These are phyloP conservation scores for Idaea aversata DNA, from an alignment of 2,888 invertebrate genomes.

Conservation along the genomic window DNA sequence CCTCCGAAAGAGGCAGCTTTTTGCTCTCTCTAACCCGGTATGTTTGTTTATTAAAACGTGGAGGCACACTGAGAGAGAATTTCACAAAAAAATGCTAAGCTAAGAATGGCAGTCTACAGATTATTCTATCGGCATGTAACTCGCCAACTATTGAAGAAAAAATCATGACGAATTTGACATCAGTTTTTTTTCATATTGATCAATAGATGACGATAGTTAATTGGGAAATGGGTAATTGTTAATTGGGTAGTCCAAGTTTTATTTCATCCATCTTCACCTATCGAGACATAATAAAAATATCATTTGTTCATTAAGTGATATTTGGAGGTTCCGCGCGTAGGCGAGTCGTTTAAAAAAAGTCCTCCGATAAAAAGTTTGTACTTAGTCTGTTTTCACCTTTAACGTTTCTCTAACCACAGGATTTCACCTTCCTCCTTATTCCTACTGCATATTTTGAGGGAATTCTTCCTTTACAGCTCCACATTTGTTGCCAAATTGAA, in stretches of 20 bases:
- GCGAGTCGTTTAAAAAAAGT: no score
- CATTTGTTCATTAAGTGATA: no score
- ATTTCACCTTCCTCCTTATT: background rate
- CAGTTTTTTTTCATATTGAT: no score
- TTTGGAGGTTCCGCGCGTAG: no score
- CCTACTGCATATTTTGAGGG: background rate
- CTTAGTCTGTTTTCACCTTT: background rate
- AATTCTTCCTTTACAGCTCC: background rate
- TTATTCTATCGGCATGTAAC: background rate
- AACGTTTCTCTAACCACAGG: background rate
- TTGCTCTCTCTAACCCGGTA: background rate
- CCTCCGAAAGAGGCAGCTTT: background rate
- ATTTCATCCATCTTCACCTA: no score
- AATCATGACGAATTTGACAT: no score
- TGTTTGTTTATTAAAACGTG: background rate
- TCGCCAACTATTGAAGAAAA: no score
- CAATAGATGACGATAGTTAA: no score
- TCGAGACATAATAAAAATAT: no score
- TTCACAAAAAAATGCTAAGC: background rate
- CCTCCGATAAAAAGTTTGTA: background rate
- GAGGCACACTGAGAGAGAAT: background rate
- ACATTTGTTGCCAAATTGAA: background rate
- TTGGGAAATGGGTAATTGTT: no score
- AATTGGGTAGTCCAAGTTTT: no score
- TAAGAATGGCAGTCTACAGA: background rate